Evolutionary conservation across 1,140 invertebrate genomes (phyloP).

Genomic region (Drosophila pruinosa): DNA sequence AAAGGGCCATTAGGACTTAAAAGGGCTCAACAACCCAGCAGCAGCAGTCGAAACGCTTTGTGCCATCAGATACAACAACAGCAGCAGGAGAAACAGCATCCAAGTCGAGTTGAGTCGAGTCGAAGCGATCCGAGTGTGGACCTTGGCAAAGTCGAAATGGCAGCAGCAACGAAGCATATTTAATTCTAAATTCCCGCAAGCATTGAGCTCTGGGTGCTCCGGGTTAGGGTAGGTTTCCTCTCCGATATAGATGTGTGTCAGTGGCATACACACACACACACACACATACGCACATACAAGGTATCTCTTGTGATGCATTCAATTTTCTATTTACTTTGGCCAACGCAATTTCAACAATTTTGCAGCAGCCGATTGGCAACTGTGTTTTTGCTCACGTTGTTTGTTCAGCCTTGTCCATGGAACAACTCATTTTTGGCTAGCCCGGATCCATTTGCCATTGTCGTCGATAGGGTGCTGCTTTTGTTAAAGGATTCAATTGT

Average conservation of each 20-base stretch:
- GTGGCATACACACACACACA: slow-evolving; percentile 36
- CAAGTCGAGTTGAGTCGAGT: slow-evolving; percentile 14
- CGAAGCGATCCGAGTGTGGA: slow-evolving; percentile 36
- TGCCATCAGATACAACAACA: slow-evolving; percentile 42
- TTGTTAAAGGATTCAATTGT: slow-evolving; percentile 65
- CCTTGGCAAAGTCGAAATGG: slow-evolving; percentile 78
- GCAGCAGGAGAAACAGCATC: slow-evolving; percentile 42
- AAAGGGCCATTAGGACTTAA: slow-evolving; percentile 82
- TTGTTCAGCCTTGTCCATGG: slow-evolving; percentile 68
- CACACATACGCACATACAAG: not conserved
- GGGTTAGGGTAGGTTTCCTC: slow-evolving; percentile 72
- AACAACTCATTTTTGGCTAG: slow-evolving; percentile 60
- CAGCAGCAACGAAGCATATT: slow-evolving; percentile 80
- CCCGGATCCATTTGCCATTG: slow-evolving; percentile 32
- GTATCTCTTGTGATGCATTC: slow-evolving; percentile 10
- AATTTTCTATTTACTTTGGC: slow-evolving; percentile 70
- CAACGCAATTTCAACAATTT: slow-evolving; percentile 76
- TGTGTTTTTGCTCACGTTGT: slow-evolving; percentile 55
- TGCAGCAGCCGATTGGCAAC: slow-evolving; percentile 60
- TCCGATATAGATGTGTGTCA: slow-evolving; percentile 59
- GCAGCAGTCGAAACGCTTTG: slow-evolving; percentile 46
- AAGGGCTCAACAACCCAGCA: slow-evolving; percentile 75
- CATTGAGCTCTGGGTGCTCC: slow-evolving; percentile 38
- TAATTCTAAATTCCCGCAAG: slow-evolving; percentile 78
- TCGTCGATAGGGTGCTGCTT: slow-evolving; percentile 5